Base-by-base conservation (phyloP, 2,797 vertebrate genomes). In the Menidia menidia region DNA sequence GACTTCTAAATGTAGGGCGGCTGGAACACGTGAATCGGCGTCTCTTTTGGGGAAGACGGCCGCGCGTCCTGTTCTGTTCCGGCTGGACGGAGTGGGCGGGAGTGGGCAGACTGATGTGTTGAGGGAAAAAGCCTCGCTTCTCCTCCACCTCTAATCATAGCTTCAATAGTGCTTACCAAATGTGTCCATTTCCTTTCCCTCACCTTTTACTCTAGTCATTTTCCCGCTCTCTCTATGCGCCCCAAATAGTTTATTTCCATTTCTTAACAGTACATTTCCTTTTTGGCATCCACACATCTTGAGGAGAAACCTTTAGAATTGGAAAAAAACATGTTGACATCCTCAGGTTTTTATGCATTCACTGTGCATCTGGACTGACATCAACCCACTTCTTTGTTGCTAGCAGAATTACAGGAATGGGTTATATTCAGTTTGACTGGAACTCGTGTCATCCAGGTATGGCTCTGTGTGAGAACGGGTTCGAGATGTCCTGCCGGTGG, bases 41-140 rank as follows among this genome's bases (percentile, higher is more conserved):
- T 65, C 18, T 64, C 59, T 78, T 52, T 67, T 75, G 73, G 68
- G 67, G 58, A 78, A 68, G 59, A 58, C 50, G 87, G 16, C 61
- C 14, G 30, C 65, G 33, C 41, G 10, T 71, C 82, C 64, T 25
- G 25, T 25, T 25, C 63, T 58, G 75, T 53, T 72, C 53, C 31
- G 63, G 68, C 85, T 63, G 77, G 72, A 80, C 44, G 82, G 75
- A 84, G n/a, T n/a, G n/a, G n/a, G n/a, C n/a, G 2, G 25, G 25
- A 25, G 89, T 87, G 79, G 89, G 89, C 83, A 86, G 83, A 60
- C 1, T n/a, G 44, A 50, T 78, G 89, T 67, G 87, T 90, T 84
- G 87, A 80, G 75, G 80, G 71, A 81, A 71, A 71, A 85, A 74
- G 68, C 75, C 79, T 85, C 78, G 87, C 82, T 82, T 79, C 75